These are phyloP conservation scores for Conistra vaccinii DNA, from an alignment of 2,888 invertebrate genomes.

Conservation along the genomic window DNA sequence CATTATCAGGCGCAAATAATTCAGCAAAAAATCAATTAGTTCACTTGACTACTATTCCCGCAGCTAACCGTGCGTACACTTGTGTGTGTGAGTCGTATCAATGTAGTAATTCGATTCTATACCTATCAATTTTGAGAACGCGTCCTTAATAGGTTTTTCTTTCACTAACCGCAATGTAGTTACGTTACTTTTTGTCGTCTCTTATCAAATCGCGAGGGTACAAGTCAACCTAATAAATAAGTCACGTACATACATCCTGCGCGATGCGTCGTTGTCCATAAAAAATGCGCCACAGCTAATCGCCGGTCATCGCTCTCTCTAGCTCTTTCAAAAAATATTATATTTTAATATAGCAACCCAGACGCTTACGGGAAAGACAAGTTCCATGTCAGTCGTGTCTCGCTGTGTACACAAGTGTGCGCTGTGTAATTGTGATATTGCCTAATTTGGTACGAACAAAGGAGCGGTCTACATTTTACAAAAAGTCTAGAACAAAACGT, in stretches of 20 bases:
- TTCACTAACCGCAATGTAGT: conserved; percentile 54
- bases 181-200: conserved; percentile 68
- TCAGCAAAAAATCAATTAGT: conserved; percentile 60
- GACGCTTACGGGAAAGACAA: conserved; percentile 81
- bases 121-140: too few relatives aligned
- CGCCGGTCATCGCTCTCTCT: conserved; percentile 86
- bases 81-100: too few relatives aligned
- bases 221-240: conserved; percentile 79
- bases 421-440: conserved; percentile 73
- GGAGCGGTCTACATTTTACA: conserved; percentile 56
- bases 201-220: conserved; percentile 70
- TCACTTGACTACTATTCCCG: too few relatives aligned
- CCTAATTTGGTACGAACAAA: conserved; percentile 79
- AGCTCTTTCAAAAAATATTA: conserved; percentile 78
- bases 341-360: conserved; percentile 71
- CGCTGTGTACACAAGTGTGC: conserved; percentile 83
- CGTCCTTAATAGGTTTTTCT: conserved; percentile 62
- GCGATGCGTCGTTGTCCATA: conserved; percentile 74
- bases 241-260: conserved; percentile 86
- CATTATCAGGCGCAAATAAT: conserved; percentile 58
- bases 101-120: too few relatives aligned
- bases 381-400: conserved; percentile 74
- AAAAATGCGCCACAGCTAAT: conserved; percentile 84
- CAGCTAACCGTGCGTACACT: too few relatives aligned
- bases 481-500: conserved; percentile 57